These are phyloP conservation scores for Nemotelus nigrinus DNA, from an alignment of 2,888 invertebrate genomes.

Conservation along the genomic window DNA sequence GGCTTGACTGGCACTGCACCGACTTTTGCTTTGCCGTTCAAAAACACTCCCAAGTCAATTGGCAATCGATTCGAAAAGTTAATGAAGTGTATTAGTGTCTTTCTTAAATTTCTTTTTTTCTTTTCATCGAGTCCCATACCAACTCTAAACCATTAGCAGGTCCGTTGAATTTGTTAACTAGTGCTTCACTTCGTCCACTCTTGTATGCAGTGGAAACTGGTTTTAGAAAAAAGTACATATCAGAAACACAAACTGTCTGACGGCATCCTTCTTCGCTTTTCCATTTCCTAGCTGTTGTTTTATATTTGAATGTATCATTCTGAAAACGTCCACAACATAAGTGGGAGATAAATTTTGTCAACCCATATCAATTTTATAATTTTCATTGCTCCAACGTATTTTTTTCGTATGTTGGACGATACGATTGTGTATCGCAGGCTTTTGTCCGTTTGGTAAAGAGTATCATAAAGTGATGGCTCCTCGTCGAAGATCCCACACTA, in stretches of 20 bases:
- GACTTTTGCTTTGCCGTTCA: not conserved
- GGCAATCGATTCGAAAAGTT: constrained; percentile 10
- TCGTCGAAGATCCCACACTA: not conserved
- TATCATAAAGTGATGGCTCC: not conserved
- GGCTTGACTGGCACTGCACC: too few species aligned
- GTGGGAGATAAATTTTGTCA: constrained; percentile 40
- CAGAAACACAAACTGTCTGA: not conserved
- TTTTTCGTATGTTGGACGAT: constrained; percentile 9
- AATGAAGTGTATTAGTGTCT: constrained; percentile 39
- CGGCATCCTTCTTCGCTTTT: constrained; percentile 11
- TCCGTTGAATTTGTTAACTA: not conserved
- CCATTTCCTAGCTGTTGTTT: not conserved
- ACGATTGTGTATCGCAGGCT: constrained; percentile 16
- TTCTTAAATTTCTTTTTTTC: not conserved
- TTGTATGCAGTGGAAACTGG: too few species aligned
- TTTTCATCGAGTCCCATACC: not conserved
- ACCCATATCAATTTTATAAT: constrained; percentile 37
- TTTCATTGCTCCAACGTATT: constrained; percentile 13
- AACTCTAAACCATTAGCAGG: constrained; percentile 11
- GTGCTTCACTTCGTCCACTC: too few species aligned
- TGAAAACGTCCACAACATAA: constrained; percentile 11
- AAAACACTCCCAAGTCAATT: constrained; percentile 17
- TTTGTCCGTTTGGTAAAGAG: not conserved
- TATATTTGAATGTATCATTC: constrained; percentile 3
- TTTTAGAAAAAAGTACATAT: not conserved